Conservation (phyloP, 2,888 invertebrate genomes). For the Polylopha cassiicola region DNA sequence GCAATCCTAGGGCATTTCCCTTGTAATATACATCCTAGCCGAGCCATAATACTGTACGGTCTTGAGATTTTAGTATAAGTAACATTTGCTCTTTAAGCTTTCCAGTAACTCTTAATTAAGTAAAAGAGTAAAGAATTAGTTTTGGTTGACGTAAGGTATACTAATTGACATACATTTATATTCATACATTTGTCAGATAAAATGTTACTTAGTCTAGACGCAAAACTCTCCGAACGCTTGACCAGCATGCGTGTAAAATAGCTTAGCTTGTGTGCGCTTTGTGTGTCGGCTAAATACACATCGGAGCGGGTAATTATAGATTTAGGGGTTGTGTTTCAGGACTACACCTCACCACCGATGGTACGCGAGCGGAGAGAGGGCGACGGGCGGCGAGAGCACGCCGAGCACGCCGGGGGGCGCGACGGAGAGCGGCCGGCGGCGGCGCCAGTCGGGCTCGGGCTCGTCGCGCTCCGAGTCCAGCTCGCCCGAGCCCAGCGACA, state of each 20-base stretch:
- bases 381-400: constrained; percentile 50
- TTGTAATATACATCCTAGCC: too few relatives aligned
- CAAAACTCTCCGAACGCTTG: too few relatives aligned
- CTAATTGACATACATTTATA: too few relatives aligned
- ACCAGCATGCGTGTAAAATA: constrained; percentile 9
- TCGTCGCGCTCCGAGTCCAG: constrained; percentile 74
- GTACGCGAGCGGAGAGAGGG: constrained; percentile 57
- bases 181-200: too few relatives aligned
- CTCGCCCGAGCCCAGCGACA: constrained; percentile 78
- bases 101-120: too few relatives aligned
- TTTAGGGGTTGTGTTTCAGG: constrained; percentile 32
- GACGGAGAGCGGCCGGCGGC: constrained; percentile 63
- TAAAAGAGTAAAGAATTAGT: too few relatives aligned
- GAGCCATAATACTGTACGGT: too few relatives aligned
- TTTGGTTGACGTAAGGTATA: too few relatives aligned
- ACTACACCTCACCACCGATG: constrained; percentile 64
- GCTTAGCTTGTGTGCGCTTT: constrained; percentile 13
- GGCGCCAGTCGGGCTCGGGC: constrained; percentile 74
- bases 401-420: constrained; percentile 69
- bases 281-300: constrained; percentile 8
- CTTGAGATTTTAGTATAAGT: too few relatives aligned
- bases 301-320: constrained; percentile 17
- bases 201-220: too few relatives aligned
- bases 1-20: too few relatives aligned
- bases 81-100: too few relatives aligned